A percentile compares a stretch with the other conserved stretches of the same genome.
Conservation (phyloP, 1,140 invertebrate genomes). For the Helicorthomorpha holstii region DNA sequence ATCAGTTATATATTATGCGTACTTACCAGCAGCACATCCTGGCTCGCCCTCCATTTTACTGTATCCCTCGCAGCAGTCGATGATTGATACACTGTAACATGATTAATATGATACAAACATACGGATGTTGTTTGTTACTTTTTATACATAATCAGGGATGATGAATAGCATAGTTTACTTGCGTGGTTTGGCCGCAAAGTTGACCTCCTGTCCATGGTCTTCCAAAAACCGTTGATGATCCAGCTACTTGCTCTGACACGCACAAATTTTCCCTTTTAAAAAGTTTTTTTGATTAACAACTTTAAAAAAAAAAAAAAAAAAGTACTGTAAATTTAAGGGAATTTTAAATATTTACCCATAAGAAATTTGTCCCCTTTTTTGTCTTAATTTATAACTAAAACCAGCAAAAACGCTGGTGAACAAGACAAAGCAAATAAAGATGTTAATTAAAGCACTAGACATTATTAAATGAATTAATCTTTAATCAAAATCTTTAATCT, state of each 20-base stretch:
- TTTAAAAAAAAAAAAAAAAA: not conserved
- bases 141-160: constrained; percentile 17
- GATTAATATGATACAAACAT: not conserved
- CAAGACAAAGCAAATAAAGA: too few species aligned
- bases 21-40: constrained; percentile 32
- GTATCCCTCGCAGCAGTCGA: constrained; percentile 36
- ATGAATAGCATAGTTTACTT: constrained; percentile 14
- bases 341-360: too few species aligned
- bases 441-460: too few species aligned
- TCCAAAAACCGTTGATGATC: constrained; percentile 27
- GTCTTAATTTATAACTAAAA: too few species aligned
- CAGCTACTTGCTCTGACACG: constrained; percentile 30
- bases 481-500: too few species aligned
- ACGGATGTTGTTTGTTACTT: constrained; percentile 24
- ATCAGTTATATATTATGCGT: not conserved
- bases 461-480: too few species aligned
- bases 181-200: constrained; percentile 30
- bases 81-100: constrained; percentile 11
- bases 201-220: constrained; percentile 28
- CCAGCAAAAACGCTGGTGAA: too few species aligned
- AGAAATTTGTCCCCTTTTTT: too few species aligned
- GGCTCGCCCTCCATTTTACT: constrained; percentile 21
- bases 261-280: constrained; percentile 29
- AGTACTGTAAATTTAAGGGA: too few species aligned
- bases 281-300: not conserved